These are phyloP conservation scores for Hydractinia echinata DNA, from an alignment of 30 jellyfish, hydroid and myxozoan species.

Conservation along the genomic window DNA sequence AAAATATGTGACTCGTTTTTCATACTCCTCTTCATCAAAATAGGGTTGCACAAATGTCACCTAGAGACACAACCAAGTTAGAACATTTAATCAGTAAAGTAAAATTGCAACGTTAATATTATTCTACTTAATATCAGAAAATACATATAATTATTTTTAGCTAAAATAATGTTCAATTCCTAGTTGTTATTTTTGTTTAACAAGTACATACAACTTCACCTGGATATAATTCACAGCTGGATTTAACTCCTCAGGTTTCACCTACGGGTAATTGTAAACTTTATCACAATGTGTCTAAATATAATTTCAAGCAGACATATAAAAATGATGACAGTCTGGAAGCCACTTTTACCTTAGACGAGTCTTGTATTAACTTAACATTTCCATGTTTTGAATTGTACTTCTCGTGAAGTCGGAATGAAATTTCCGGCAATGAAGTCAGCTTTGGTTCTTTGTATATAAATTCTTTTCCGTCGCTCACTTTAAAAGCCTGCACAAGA, in stretches of 20 bases:
- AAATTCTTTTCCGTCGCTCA: slow-evolving; percentile 89
- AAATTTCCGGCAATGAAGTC: slow-evolving; percentile 88
- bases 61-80: slow-evolving; percentile 27
- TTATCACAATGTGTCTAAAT: background rate
- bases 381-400: slow-evolving; percentile 77
- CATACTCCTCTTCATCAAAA: slow-evolving; percentile 91
- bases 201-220: slow-evolving; percentile 34
- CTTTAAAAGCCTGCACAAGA: slow-evolving; percentile 73
- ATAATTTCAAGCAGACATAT: background rate
- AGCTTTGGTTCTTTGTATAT: slow-evolving; percentile 97
- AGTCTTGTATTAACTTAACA: slow-evolving; percentile 83
- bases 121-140: too few relatives aligned
- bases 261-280: slow-evolving; percentile 31
- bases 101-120: too few relatives aligned
- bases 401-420: slow-evolving; percentile 72
- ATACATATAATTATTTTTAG: too few relatives aligned
- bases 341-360: slow-evolving; percentile 58
- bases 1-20: slow-evolving; percentile 75
- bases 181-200: background rate
- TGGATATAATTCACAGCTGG: slow-evolving; percentile 96
- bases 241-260: slow-evolving; percentile 84
- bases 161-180: too few relatives aligned
- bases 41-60: slow-evolving; percentile 85
- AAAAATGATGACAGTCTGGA: background rate
- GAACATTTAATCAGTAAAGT: background rate